Percentiles rank a stretch among this genome's conserved stretches.
Evolutionary conservation across 2,888 invertebrate species (phyloP).

Genomic region (Pandemis heparana): DNA sequence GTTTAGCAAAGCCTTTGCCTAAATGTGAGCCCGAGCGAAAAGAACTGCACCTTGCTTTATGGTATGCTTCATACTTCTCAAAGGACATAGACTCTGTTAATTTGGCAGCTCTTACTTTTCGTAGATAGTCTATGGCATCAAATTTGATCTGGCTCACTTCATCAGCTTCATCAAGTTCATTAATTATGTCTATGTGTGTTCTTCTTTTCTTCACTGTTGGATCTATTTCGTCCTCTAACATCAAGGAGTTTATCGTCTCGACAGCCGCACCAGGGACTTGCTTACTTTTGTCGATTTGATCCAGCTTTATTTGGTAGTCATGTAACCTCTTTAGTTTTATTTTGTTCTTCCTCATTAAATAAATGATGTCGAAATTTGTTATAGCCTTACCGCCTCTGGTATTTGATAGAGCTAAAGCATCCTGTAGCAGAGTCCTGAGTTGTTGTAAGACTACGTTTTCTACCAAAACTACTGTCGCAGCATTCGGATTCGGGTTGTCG

Average conservation of each 20-base stretch:
- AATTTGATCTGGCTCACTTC: constrained; percentile 83
- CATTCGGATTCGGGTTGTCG: constrained; percentile 92
- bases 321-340: constrained; percentile 91
- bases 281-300: constrained; percentile 73
- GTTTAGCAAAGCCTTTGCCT: constrained; percentile 83
- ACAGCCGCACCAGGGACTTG: constrained; percentile 55
- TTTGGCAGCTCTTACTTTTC: constrained; percentile 86
- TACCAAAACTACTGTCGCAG: constrained; percentile 93
- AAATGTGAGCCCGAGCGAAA: constrained; percentile 85
- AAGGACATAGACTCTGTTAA: constrained; percentile 82
- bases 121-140: constrained; percentile 85
- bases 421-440: constrained; percentile 90
- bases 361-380: constrained; percentile 89
- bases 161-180: constrained; percentile 84
- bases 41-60: constrained; percentile 91
- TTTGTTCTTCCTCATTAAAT: constrained; percentile 93
- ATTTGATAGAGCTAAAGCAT: constrained; percentile 89
- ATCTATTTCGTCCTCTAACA: constrained; percentile 83
- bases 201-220: constrained; percentile 75
- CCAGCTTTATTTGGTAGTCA: constrained; percentile 89
- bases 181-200: constrained; percentile 81
- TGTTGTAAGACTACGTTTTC: constrained; percentile 94
- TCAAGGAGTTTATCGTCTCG: constrained; percentile 63
- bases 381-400: constrained; percentile 87
- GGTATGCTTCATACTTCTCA: constrained; percentile 91